Conservation (phyloP, 2,888 invertebrate genomes). For the Odontocolon sp. region DNA sequence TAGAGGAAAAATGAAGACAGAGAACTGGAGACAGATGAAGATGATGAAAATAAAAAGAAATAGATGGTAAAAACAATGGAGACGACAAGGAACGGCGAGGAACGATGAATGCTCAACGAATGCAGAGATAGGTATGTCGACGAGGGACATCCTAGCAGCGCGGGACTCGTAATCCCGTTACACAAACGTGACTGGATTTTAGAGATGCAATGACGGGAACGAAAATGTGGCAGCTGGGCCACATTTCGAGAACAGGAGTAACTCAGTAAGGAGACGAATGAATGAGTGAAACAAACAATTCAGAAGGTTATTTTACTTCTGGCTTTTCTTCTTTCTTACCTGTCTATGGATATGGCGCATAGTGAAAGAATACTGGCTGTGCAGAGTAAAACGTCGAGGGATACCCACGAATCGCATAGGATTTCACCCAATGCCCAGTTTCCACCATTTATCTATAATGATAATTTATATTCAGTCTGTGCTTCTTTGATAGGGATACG, state of each 20-base stretch:
- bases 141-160: background rate
- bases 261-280: constrained; percentile 23
- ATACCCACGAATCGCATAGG: constrained; percentile 95
- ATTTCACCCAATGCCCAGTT: constrained; percentile 95
- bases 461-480: too few species aligned
- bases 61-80: background rate
- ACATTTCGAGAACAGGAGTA: constrained; percentile 4
- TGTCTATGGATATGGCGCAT: constrained; percentile 95
- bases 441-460: constrained; percentile 82
- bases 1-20: too few species aligned
- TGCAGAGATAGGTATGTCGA: constrained; percentile 27
- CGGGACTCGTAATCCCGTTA: constrained; percentile 60
- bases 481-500: too few species aligned
- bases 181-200: constrained; percentile 62
- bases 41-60: too few species aligned
- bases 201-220: constrained; percentile 29
- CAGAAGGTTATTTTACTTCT: background rate
- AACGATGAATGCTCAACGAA: background rate
- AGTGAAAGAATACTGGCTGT: constrained; percentile 96
- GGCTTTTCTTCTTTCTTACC: constrained; percentile 77
- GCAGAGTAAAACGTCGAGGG: constrained; percentile 95
- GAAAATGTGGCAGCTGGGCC: background rate
- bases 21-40: too few species aligned
- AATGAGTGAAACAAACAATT: constrained; percentile 10
- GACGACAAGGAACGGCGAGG: background rate